Evolutionary conservation across 1,140 invertebrate species (phyloP).

Genomic region (Zaprionus lachaisei): DNA sequence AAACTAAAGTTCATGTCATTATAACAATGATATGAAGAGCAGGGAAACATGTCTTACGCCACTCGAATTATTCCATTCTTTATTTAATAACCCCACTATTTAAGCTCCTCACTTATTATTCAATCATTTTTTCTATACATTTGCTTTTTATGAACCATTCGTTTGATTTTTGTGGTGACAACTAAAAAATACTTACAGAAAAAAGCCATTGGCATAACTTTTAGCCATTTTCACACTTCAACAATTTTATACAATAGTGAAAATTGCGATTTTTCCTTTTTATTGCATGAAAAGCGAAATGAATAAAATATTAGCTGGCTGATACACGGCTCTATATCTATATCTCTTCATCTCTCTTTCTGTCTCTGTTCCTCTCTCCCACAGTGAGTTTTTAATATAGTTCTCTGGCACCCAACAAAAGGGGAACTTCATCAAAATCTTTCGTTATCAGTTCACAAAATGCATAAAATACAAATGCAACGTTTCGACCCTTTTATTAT

Average conservation of each 20-base stretch:
- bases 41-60: too few species aligned
- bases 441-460: conserved; percentile 61
- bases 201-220: conserved; percentile 48
- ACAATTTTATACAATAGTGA: conserved; percentile 68
- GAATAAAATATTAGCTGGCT: conserved; percentile 74
- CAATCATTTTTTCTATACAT: neutral
- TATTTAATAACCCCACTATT: neutral
- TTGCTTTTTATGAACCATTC: conserved; percentile 26
- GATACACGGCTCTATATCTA: conserved; percentile 29
- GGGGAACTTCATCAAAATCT: conserved; percentile 69
- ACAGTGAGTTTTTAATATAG: conserved; percentile 70
- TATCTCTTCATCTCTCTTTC: neutral
- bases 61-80: too few species aligned
- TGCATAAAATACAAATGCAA: conserved; percentile 55
- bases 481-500: conserved; percentile 24
- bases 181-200: conserved; percentile 18
- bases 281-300: conserved; percentile 63
- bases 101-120: neutral
- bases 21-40: neutral
- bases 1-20: neutral
- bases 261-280: conserved; percentile 54
- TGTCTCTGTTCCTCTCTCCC: neutral
- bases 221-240: conserved; percentile 74
- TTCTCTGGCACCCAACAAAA: conserved; percentile 38
- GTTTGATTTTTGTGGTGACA: conserved; percentile 18